Conservation (phyloP, 2,113 vertebrate genomes). For the Crypturellus undulatus region DNA sequence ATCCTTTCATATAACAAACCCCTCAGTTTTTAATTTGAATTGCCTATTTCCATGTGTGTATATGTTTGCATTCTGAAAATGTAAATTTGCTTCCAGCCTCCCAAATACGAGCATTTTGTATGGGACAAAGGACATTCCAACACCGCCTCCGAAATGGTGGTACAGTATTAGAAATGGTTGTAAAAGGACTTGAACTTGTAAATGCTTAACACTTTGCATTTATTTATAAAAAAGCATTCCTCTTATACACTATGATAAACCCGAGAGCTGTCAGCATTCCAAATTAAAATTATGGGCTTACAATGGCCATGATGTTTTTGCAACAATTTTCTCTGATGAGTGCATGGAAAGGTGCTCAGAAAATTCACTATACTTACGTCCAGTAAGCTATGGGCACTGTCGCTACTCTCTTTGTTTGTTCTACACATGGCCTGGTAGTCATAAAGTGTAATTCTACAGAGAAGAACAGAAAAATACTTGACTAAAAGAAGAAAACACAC, state of each 20-base stretch:
- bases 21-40: background rate
- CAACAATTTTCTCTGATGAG: background rate
- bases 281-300: slow-evolving; percentile 1
- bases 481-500: slow-evolving; percentile 63
- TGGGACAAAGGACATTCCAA: background rate
- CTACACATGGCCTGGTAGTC: slow-evolving; percentile 97
- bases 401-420: slow-evolving; percentile 93
- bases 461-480: slow-evolving; percentile 69
- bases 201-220: background rate
- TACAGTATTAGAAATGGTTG: background rate
- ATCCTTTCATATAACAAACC: background rate
- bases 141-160: background rate
- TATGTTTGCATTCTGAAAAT: background rate
- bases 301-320: background rate
- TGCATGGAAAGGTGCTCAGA: slow-evolving; percentile 44
- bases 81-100: background rate
- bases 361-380: slow-evolving; percentile 85
- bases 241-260: background rate
- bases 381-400: slow-evolving; percentile 88
- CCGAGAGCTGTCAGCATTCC: background rate
- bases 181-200: background rate
- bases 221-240: background rate
- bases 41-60: background rate
- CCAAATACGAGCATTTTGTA: background rate
- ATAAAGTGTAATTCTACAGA: slow-evolving; percentile 91